Conservation (phyloP, 2,113 vertebrate species). For the Dendropsophus ebraccatus region DNA sequence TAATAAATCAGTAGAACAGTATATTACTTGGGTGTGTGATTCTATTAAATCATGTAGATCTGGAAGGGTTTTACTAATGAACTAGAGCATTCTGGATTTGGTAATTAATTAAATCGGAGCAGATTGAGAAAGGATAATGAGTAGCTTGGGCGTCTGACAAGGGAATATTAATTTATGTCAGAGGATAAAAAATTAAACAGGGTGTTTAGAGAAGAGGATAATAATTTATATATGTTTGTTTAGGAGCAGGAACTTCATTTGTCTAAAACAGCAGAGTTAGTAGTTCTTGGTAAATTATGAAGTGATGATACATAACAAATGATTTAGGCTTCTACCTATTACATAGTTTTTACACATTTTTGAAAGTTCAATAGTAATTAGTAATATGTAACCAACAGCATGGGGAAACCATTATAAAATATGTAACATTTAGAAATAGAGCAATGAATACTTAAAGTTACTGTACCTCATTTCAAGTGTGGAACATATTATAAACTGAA, state of each 20-base stretch:
- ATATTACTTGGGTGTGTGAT: conserved; percentile 7
- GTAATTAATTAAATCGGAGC: conserved; percentile 17
- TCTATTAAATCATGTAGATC: conserved; percentile 15
- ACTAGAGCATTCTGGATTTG: background rate
- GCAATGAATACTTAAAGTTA: background rate
- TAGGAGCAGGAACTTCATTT: background rate
- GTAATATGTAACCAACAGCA: background rate
- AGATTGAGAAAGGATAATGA: conserved; percentile 17
- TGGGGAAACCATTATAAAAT: background rate
- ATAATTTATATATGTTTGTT: background rate
- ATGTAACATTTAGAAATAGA: background rate
- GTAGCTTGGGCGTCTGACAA: conserved; percentile 5
- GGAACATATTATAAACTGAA: no score
- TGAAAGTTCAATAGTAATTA: background rate
- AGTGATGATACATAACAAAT: background rate
- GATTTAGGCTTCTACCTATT: background rate
- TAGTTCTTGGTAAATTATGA: background rate
- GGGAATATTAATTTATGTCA: conserved; percentile 20
- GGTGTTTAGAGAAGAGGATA: background rate
- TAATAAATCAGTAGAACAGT: background rate
- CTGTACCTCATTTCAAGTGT: no score
- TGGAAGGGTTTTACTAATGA: conserved; percentile 7
- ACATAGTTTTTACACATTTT: background rate
- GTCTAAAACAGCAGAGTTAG: background rate
- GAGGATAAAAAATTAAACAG: conserved; percentile 3